phyloP scores from a whole-genome alignment of 64 coral and sea anemone species.

The Dendrophyllia cribrosa region DNA sequence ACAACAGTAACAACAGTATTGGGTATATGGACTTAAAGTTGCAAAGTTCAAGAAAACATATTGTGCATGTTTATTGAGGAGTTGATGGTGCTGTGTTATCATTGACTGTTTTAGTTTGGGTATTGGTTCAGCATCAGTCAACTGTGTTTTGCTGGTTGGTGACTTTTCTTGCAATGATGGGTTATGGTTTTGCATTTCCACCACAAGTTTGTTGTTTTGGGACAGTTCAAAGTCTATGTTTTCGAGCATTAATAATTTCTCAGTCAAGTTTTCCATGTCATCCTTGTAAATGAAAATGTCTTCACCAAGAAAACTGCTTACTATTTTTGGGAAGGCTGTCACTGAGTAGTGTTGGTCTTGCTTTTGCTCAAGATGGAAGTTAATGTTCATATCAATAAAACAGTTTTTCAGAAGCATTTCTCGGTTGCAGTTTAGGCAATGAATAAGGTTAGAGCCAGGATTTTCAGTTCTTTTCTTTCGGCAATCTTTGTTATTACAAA shows the following conservation, averaged over 20 bases:
- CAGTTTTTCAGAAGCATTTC: slow-evolving; percentile 65
- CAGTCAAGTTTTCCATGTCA: slow-evolving; percentile 6
- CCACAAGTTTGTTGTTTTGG: slow-evolving; percentile 51
- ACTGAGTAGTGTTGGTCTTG: slow-evolving; percentile 23
- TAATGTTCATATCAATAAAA: slow-evolving; percentile 58
- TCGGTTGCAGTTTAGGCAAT: slow-evolving; percentile 53
- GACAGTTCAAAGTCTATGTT: slow-evolving; percentile 47
- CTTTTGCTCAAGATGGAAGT: slow-evolving; percentile 38
- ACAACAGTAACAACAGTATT: too few species aligned
- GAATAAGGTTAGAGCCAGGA: not conserved
- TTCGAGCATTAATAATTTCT: slow-evolving; percentile 52
- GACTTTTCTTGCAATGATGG: not conserved
- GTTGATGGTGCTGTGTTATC: too few species aligned
- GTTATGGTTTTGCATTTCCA: slow-evolving; percentile 56
- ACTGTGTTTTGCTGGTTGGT: too few species aligned
- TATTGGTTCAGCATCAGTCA: too few species aligned
- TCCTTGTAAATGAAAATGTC: slow-evolving; percentile 62
- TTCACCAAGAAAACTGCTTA: not conserved
- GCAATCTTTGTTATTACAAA: slow-evolving; percentile 70
- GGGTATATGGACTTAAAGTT: too few species aligned
- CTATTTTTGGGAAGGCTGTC: slow-evolving; percentile 44
- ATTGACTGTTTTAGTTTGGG: too few species aligned
- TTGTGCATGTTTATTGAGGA: too few species aligned
- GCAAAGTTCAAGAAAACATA: too few species aligned
- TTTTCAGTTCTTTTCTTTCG: slow-evolving; percentile 35